Evolutionary conservation across 2,797 vertebrate genomes (phyloP).

Genomic region (Geotrypetes seraphini): DNA sequence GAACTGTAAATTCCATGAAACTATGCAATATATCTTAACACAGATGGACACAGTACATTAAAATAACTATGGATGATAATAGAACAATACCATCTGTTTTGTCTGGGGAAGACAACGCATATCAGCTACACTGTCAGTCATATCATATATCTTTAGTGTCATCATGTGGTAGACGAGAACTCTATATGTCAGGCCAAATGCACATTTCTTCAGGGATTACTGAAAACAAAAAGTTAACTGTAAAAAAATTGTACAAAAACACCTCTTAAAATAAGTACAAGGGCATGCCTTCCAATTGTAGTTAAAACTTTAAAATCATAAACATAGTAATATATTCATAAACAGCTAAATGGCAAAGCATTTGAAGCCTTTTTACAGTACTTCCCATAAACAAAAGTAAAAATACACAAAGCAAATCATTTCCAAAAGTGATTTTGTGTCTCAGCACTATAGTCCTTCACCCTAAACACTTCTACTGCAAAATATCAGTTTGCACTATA

Average conservation of each 20-base stretch:
- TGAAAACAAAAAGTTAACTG: conserved; percentile 71
- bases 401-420: conserved; percentile 35
- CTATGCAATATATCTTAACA: conserved; percentile 98
- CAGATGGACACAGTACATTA: conserved; percentile 92
- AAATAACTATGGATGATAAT: conserved; percentile 86
- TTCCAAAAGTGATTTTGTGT: conserved; percentile 43
- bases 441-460: conserved; percentile 56
- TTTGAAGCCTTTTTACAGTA: conserved; percentile 36
- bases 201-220: conserved; percentile 77
- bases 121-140: conserved; percentile 89
- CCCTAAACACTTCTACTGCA: conserved; percentile 74
- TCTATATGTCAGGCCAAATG: conserved; percentile 94
- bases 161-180: conserved; percentile 82
- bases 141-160: conserved; percentile 96
- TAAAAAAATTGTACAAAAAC: conserved; percentile 52
- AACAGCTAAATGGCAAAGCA: conserved; percentile 28
- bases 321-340: conserved; percentile 30
- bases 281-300: conserved; percentile 5
- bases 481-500: conserved; percentile 82
- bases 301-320: conserved; percentile 43
- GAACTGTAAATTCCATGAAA: conserved; percentile 98
- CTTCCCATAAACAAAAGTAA: conserved; percentile 39
- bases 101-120: conserved; percentile 85
- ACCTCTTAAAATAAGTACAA: conserved; percentile 46
- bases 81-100: conserved; percentile 96